Base-by-base conservation (phyloP, 2,113 vertebrate species). In the Sisor rabdophorus region DNA sequence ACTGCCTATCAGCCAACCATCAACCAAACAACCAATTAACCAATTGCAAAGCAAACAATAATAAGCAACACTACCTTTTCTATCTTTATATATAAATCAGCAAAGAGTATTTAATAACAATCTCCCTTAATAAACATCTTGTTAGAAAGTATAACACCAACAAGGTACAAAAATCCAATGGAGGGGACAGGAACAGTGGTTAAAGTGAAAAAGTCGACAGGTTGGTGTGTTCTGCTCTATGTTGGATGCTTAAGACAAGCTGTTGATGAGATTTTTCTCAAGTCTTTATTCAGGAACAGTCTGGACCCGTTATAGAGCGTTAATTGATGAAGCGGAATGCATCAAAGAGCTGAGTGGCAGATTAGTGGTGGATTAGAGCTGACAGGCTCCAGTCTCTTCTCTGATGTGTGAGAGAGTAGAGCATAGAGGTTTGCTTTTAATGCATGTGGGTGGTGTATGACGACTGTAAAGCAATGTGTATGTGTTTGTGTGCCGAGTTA, bases 271-370 rank as follows among this genome's bases (percentile, higher is more conserved):
- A 80, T 83, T 83, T 81, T 70, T 71, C 64, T 58, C 47, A 63
- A 75, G 50, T 56, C 73, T 72, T 80, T 79, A 71, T 76, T 75
- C 61, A 63, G 40, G 8, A 44, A 44, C 8, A 44, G 40, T 44
- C n/a, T 72, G 22, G 73, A 71, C 20, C 48, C 32, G 82, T 74
- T 82, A 76, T 52, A 64, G 58, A 68, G 67, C 70, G 68, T 16
- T 70, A 76, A 79, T 68, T 64, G 83, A 79, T 79, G 78, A 53
- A 76, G 82, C 78, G 15, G 78, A 80, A 82, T 26, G 72, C 72
- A 54, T 61, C 71, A 53, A 24, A 77, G 22, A 13, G 71, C 64
- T 10, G 73, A 71, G 67, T 58, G 24, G 55, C 56, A 22, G 74
- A 75, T 53, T 40, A 20, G 56, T 40, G 48, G 64, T 78, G 82